phyloP scores from a whole-genome alignment of 2,888 invertebrate genomes.

The Tachystola acroxantha region DNA sequence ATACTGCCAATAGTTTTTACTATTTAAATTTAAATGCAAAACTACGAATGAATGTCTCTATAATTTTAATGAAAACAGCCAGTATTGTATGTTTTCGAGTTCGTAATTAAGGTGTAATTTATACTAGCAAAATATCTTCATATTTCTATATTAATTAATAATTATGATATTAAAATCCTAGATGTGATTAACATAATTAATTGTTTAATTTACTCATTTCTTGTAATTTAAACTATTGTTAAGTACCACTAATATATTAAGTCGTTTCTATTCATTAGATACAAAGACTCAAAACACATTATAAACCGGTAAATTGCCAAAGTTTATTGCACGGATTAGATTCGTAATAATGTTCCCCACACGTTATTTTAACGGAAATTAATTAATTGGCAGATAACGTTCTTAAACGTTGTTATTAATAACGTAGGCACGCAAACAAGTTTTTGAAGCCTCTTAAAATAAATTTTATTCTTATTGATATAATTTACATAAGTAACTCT shows the following conservation, averaged over 20 bases:
- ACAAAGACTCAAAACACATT: background rate
- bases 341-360: background rate
- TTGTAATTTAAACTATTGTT: constrained; percentile 5
- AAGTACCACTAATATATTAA: no score
- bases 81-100: constrained; percentile 2
- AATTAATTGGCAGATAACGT: constrained; percentile 1
- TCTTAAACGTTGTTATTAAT: no score
- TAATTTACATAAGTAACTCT: no score
- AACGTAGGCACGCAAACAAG: no score
- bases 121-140: constrained; percentile 5
- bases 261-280: constrained; percentile 5
- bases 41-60: constrained; percentile 5
- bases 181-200: constrained; percentile 7
- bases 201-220: constrained; percentile 5
- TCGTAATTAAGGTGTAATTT: constrained; percentile 8
- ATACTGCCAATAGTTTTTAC: constrained; percentile 54
- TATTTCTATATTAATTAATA: no score
- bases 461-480: no score
- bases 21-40: constrained; percentile 18
- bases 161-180: constrained; percentile 1
- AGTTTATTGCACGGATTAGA: no score
- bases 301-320: background rate
- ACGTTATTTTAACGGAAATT: background rate
- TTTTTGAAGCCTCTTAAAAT: no score
- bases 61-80: constrained; percentile 4